Base-by-base conservation (phyloP, 2,888 invertebrate genomes). In the Ommatoiulus sabulosus region DNA sequence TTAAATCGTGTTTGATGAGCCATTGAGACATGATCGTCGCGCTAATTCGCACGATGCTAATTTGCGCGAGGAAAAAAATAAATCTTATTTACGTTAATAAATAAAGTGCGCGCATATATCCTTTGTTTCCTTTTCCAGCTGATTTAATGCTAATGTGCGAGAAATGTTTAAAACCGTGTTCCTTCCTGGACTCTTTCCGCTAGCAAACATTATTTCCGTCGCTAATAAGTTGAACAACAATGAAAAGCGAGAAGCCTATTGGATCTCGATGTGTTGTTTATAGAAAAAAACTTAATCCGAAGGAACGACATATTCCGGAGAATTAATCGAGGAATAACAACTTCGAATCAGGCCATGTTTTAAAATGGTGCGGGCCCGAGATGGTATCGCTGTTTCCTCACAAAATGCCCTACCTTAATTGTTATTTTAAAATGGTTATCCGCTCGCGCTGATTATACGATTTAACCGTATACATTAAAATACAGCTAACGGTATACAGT, bases 171-270 rank as follows among this genome's bases (percentile, higher is more conserved):
- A 57, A 57, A 7, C 17, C 57, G 57, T 57, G 57, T 57, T 57
- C 57, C 57, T 57, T 57, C 57, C 57, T 57, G 57, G 57, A 57
- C 57, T 57, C 57, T 57, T 57, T 57, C 57, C 57, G 57, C 17
- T 57, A 57, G 57, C 57, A 57, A 57, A 57, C 57, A 57, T 57
- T 17, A 17, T 57, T 57, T 57, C 57, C 57, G 57, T 57, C 17
- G 57, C 57, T 57, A 57, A 57, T 17, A 57, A 57, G 17, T 57
- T 57, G 17, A 57, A 57, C 17, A 57, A 57, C 57, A 57, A 57
- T 46, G 8, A 12, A 46, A 46, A 46, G 46, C 46, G 46, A 46
- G 46, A 46, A 46, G 46, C 46, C 57, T 12, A 57, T 57, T 57
- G 57, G 57, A 17, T 57, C 17, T 12, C 57, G 57, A 17, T 57